Evolutionary conservation across 2,113 vertebrate genomes (phyloP).

Genomic region (Drymodes brunneopygia): DNA sequence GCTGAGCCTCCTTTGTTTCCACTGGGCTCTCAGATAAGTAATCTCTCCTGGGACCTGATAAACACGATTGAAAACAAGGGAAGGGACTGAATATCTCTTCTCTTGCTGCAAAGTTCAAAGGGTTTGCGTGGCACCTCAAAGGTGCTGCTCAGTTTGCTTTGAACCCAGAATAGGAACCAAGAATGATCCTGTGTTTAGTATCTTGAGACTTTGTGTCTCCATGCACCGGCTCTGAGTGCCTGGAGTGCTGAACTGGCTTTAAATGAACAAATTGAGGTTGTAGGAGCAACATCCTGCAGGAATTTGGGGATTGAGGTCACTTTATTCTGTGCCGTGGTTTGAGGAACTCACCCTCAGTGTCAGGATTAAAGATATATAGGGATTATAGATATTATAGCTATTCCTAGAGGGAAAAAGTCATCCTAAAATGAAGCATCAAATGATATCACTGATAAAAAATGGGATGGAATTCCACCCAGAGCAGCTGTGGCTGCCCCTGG

Average conservation of each 20-base stretch:
- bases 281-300: background rate
- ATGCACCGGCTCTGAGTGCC: background rate
- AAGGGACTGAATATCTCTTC: background rate
- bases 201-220: background rate
- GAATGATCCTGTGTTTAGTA: background rate
- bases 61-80: background rate
- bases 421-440: background rate
- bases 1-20: background rate
- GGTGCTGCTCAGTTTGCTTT: background rate
- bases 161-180: background rate
- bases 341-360: too few species aligned
- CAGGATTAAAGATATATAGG: background rate
- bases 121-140: background rate
- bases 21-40: background rate
- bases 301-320: background rate
- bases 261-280: background rate
- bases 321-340: background rate
- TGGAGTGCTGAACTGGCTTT: background rate
- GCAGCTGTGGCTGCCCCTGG: background rate
- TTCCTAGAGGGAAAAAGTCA: background rate
- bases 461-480: background rate
- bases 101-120: background rate
- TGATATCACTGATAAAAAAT: background rate
- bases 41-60: background rate
- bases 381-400: too few species aligned